phyloP scores from a whole-genome alignment of 2,888 invertebrate species.

The Drosophila kambysellisi region DNA sequence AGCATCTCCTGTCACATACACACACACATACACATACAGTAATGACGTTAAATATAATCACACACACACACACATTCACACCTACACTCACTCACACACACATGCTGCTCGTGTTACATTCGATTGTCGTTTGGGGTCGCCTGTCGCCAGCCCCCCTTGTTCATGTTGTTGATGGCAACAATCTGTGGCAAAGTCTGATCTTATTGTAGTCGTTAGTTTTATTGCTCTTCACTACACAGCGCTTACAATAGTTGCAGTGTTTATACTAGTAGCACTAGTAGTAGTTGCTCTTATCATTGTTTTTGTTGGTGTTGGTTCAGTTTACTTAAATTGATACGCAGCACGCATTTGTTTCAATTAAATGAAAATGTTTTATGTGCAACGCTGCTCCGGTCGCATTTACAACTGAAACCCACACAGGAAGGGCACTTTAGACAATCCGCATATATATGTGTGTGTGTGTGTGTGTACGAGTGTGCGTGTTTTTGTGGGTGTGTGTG shows the following conservation, averaged over 20 bases:
- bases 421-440: constrained; percentile 51
- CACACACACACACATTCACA: constrained; percentile 4
- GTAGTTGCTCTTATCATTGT: constrained; percentile 3
- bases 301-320: constrained; percentile 30
- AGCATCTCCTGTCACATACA: constrained; percentile 26
- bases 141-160: constrained; percentile 15
- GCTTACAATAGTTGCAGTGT: constrained; percentile 38
- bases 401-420: constrained; percentile 53
- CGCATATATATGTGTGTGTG: constrained; percentile 10
- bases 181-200: constrained; percentile 62
- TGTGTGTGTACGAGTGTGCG: constrained; percentile 5
- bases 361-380: constrained; percentile 77
- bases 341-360: constrained; percentile 81
- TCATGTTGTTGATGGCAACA: constrained; percentile 50
- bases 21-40: constrained; percentile 11
- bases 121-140: constrained; percentile 51
- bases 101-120: constrained; percentile 44
- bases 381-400: constrained; percentile 36
- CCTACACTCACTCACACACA: background rate
- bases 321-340: constrained; percentile 77
- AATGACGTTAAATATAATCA: constrained; percentile 44
- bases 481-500: constrained; percentile 11
- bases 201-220: constrained; percentile 65
- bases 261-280: constrained; percentile 12
- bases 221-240: constrained; percentile 56